Conservation (phyloP, 2,888 invertebrate species). For the Scelioninae gen. 1 region DNA sequence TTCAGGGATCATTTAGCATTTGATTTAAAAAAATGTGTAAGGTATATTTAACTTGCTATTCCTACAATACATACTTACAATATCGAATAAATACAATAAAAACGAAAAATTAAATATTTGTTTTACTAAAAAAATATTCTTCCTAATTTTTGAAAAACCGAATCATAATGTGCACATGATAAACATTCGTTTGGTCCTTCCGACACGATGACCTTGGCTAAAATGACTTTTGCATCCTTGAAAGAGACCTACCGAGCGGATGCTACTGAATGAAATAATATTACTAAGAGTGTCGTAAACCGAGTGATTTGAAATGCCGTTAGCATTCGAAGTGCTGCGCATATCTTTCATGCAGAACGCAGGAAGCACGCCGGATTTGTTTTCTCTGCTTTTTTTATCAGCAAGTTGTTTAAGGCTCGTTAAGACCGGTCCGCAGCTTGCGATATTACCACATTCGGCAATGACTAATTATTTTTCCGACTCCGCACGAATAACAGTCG, state of each 20-base stretch:
- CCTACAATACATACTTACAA: too few species aligned
- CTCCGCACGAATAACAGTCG: conserved; percentile 46
- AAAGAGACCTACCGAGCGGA: conserved; percentile 56
- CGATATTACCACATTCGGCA: conserved; percentile 59
- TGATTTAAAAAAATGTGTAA: too few species aligned
- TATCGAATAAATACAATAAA: too few species aligned
- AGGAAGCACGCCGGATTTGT: conserved; percentile 66
- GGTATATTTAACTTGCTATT: too few species aligned
- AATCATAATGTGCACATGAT: too few species aligned
- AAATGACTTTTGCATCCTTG: conserved; percentile 67
- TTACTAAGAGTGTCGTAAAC: conserved; percentile 68
- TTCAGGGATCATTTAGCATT: too few species aligned
- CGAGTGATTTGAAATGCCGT: conserved; percentile 71
- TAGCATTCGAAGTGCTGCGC: conserved; percentile 32
- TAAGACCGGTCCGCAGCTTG: conserved; percentile 64
- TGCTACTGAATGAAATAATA: conserved; percentile 72
- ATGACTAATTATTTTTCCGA: conserved; percentile 65
- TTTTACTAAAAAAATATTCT: too few species aligned
- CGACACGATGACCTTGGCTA: conserved; percentile 57
- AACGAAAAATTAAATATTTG: too few species aligned
- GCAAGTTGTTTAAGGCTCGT: conserved; percentile 64
- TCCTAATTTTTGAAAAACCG: too few species aligned
- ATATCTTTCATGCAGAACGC: conserved; percentile 50
- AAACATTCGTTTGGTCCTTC: conserved; percentile 52
- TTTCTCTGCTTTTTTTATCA: conserved; percentile 55